Conservation (phyloP, 2,888 invertebrate species). For the Cheilosia soror region DNA sequence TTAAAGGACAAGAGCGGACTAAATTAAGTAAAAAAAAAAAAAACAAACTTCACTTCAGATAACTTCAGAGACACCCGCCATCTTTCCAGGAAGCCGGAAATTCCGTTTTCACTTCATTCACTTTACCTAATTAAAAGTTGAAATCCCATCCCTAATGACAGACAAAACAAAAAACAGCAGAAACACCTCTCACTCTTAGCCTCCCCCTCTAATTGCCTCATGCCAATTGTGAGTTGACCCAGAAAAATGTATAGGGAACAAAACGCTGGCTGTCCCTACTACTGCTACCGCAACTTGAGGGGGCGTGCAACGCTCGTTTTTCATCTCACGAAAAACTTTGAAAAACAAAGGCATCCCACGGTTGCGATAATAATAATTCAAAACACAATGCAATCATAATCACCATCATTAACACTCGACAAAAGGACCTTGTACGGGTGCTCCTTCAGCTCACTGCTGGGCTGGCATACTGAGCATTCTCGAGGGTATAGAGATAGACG, state of each 20-base stretch:
- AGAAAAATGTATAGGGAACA: slow-evolving; percentile 9
- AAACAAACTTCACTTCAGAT: neutral
- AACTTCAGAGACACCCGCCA: slow-evolving; percentile 5
- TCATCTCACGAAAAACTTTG: slow-evolving; percentile 1
- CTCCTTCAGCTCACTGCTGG: slow-evolving; percentile 30
- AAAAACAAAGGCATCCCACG: slow-evolving; percentile 14
- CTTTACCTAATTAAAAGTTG: slow-evolving; percentile 71
- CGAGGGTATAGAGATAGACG: slow-evolving; percentile 17
- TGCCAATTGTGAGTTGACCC: slow-evolving; percentile 44
- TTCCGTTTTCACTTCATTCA: slow-evolving; percentile 66
- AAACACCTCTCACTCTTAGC: slow-evolving; percentile 15
- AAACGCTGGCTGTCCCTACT: neutral
- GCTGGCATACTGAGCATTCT: slow-evolving; percentile 33
- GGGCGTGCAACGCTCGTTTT: slow-evolving; percentile 4
- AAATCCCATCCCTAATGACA: slow-evolving; percentile 51
- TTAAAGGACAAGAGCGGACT: slow-evolving; percentile 53
- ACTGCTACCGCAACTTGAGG: neutral
- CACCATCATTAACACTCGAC: slow-evolving; percentile 65
- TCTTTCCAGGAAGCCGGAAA: slow-evolving; percentile 48
- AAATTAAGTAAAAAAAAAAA: slow-evolving; percentile 43
- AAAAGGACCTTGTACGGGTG: slow-evolving; percentile 52
- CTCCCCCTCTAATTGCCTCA: slow-evolving; percentile 40
- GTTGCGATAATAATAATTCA: slow-evolving; percentile 54
- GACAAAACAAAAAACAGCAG: slow-evolving; percentile 10
- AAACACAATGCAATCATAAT: slow-evolving; percentile 68